Conservation (phyloP, 2,888 invertebrate species). For the Mesochorus sp. region DNA sequence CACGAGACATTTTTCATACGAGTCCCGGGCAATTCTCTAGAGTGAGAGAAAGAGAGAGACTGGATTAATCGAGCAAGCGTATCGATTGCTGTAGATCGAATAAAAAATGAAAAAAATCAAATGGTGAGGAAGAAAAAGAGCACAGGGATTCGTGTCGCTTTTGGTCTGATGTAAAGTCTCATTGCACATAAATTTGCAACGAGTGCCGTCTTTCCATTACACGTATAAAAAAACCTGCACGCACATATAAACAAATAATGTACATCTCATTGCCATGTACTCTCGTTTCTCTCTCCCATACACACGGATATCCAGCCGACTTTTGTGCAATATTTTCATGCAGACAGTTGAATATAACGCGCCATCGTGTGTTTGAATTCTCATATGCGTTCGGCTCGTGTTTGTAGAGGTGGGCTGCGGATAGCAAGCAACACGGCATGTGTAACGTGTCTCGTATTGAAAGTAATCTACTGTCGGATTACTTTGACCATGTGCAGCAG, state of each 20-base stretch:
- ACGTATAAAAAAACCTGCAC: neutral
- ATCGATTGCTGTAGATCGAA: neutral
- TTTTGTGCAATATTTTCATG: neutral
- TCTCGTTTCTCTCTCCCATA: neutral
- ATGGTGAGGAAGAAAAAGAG: neutral
- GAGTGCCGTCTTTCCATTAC: neutral
- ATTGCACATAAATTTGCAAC: constrained; percentile 66
- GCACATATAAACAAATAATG: neutral
- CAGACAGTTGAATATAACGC: constrained; percentile 3
- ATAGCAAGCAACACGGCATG: constrained; percentile 1
- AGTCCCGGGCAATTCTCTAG: no score
- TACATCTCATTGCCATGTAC: neutral
- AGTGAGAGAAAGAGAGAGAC: no score
- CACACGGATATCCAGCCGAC: neutral
- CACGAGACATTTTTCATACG: neutral
- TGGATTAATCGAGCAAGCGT: constrained; percentile 9
- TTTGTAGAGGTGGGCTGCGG: neutral
- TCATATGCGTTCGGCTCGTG: constrained; percentile 1
- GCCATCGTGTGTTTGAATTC: no score
- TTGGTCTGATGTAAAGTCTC: constrained; percentile 71
- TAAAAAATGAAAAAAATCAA: no score
- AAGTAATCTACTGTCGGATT: constrained; percentile 75
- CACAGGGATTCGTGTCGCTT: constrained; percentile 56
- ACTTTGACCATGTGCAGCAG: constrained; percentile 69
- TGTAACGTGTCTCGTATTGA: constrained; percentile 57